phyloP scores from a whole-genome alignment of 2,888 invertebrate genomes.

The Rhodophaea formosa region DNA sequence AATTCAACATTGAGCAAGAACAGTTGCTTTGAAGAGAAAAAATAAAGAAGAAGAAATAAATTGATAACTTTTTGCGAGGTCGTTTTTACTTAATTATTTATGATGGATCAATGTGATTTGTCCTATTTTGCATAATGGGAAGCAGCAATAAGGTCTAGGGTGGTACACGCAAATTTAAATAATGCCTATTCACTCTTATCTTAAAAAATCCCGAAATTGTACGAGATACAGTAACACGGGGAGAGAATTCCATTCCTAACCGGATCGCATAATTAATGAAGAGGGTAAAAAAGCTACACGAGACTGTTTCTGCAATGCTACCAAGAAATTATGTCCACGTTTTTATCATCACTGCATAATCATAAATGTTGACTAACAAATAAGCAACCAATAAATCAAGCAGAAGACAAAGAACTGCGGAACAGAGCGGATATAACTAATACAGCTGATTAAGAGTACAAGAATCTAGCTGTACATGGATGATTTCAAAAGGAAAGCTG shows the following conservation, averaged over 20 bases:
- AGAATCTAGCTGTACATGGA: conserved; percentile 1
- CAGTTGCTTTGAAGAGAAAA: background rate
- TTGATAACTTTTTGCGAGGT: background rate
- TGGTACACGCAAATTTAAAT: too few species aligned
- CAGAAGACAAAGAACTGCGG: background rate
- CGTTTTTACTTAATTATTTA: too few species aligned
- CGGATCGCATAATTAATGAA: too few species aligned
- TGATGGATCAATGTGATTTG: too few species aligned
- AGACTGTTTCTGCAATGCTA: background rate
- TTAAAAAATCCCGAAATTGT: too few species aligned
- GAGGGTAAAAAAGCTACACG: too few species aligned
- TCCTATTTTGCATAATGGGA: too few species aligned
- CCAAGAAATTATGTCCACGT: background rate
- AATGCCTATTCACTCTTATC: too few species aligned
- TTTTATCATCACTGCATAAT: conserved; percentile 24
- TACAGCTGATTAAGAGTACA: conserved; percentile 5
- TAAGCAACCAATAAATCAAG: conserved; percentile 15
- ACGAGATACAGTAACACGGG: too few species aligned
- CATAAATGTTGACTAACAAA: conserved; percentile 6
- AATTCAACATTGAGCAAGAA: background rate
- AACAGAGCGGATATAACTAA: conserved; percentile 6
- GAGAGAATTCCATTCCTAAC: too few species aligned
- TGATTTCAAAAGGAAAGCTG: conserved; percentile 7
- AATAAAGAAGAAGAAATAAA: background rate
- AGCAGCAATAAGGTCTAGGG: too few species aligned